Evolutionary conservation across 2,113 vertebrate genomes (phyloP), one percentile per base, ranked within the genome.

Genomic region (Stomatorhinus ivindoensis): DNA sequence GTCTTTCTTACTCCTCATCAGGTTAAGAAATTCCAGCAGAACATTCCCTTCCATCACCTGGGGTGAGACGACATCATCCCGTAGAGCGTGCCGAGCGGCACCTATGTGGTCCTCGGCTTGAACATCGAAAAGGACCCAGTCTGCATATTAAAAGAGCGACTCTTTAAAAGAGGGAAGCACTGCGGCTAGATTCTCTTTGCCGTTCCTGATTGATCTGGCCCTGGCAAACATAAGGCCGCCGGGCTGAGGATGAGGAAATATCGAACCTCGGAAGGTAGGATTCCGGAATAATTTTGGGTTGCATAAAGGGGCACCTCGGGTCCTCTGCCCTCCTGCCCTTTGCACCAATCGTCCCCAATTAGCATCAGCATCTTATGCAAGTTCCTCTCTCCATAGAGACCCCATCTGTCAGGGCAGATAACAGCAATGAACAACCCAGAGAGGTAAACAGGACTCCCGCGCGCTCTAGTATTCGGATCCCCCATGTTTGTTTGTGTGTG

Each of bases 361-460:
- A 39, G 15, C 17, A 42, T 19, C 35, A 2, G 73, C 69, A 76
- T 76, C 31, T 39, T 17, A 76, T 39, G 11, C 15, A 76, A 15
- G 69, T 31, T 1, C 31, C 15, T 4, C 31, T 76, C 35, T 39
- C 15, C 31, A 76, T 1, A 76, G 1, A 35, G 13, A 39, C 73
- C 31, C 73, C 73, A 80, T 80, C 73, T 80, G 73, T 80, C 73
- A 80, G 73, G 17, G 17, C n/a, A 80, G 73, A 80, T 80, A 80
- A 8, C 73, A 8, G 73, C 35, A 7, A 76, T 76, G 69, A 42
- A 80, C 13, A 39, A n/a, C 73, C 35, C 73, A 39, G 5, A 42
- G 73, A 35, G 6, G 73, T 39, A 76, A 76, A 76, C 31, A 76
- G 31, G 31, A 76, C n/a, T 76, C 2, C 69, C 69, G 39, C 4